Percentiles rank a stretch among this genome's conserved stretches.
phyloP scores from a whole-genome alignment of 2,888 invertebrate species.

The Blastobasis adustella region DNA sequence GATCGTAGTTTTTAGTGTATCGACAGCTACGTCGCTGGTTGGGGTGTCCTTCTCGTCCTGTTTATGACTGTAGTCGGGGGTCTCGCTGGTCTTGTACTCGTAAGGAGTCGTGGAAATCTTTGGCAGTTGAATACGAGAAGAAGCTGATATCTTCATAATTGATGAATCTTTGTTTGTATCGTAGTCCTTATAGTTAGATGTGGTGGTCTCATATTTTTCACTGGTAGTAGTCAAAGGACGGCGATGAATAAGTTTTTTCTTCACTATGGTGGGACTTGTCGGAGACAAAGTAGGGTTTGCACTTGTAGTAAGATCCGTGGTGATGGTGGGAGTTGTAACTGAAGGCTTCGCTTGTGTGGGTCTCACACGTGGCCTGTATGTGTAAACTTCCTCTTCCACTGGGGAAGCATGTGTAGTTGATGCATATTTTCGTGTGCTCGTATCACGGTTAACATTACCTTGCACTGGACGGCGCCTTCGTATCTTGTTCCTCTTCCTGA shows the following conservation, averaged over 20 bases:
- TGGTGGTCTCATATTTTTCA: conserved; percentile 51
- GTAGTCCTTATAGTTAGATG: conserved; percentile 34
- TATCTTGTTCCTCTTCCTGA: conserved; percentile 61
- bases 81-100: conserved; percentile 42
- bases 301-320: conserved; percentile 62
- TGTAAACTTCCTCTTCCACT: conserved; percentile 45
- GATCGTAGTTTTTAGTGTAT: conserved; percentile 37
- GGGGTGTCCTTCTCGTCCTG: conserved; percentile 72
- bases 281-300: conserved; percentile 63
- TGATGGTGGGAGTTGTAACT: conserved; percentile 58
- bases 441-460: conserved; percentile 41
- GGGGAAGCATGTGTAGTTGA: conserved; percentile 38
- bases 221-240: conserved; percentile 45
- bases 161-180: conserved; percentile 55
- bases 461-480: conserved; percentile 60
- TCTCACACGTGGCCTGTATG: conserved; percentile 52
- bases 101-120: conserved; percentile 34
- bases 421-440: conserved; percentile 28
- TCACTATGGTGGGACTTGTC: conserved; percentile 55
- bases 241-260: conserved; percentile 54
- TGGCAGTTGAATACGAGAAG: conserved; percentile 36
- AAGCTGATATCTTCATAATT: conserved; percentile 68
- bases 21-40: conserved; percentile 64
- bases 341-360: conserved; percentile 39
- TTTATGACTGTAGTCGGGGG: conserved; percentile 62